Percentiles rank a stretch among this genome's conserved stretches.
phyloP scores from a whole-genome alignment of 2,888 invertebrate genomes.

The Yponomeuta plumbellus region DNA sequence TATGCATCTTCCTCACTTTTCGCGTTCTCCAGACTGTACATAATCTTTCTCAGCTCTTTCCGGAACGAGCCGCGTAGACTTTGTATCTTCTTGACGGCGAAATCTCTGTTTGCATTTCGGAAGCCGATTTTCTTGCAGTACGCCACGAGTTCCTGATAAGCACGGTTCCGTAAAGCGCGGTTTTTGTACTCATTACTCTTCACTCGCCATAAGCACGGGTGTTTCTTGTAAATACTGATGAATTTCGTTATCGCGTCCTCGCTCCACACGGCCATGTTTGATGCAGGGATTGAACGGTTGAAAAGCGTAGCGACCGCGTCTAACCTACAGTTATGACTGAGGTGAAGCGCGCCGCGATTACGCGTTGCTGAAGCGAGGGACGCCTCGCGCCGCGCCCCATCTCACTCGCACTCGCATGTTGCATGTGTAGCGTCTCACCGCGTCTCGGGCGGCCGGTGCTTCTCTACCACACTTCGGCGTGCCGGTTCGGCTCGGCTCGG shows the following conservation, averaged over 20 bases:
- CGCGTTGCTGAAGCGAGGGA: not conserved
- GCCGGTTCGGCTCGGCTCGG: constrained; percentile 8
- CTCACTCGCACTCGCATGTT: not conserved
- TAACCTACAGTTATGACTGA: constrained; percentile 5
- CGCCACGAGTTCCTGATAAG: constrained; percentile 20
- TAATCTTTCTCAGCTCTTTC: constrained; percentile 22
- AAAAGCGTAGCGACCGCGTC: constrained; percentile 3
- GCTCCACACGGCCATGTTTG: constrained; percentile 21
- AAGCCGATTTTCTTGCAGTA: constrained; percentile 21
- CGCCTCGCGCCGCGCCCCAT: not conserved
- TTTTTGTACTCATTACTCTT: constrained; percentile 20
- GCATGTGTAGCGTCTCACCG: not conserved
- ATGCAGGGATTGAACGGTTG: constrained; percentile 13
- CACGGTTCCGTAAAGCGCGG: constrained; percentile 14
- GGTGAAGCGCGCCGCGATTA: not conserved
- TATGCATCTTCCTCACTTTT: constrained; percentile 19
- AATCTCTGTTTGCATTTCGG: constrained; percentile 19
- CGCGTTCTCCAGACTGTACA: constrained; percentile 19
- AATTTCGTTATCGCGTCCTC: constrained; percentile 19
- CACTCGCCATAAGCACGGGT: constrained; percentile 22
- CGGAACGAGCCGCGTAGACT: constrained; percentile 22
- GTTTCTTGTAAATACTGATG: constrained; percentile 18
- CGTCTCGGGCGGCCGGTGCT: not conserved
- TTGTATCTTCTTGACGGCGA: constrained; percentile 21
- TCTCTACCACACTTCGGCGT: constrained; percentile 7